A percentile compares a stretch with the other conserved stretches of the same genome.
These are phyloP conservation scores for Sander lucioperca DNA, from an alignment of 2,113 vertebrate species.

Conservation along the genomic window DNA sequence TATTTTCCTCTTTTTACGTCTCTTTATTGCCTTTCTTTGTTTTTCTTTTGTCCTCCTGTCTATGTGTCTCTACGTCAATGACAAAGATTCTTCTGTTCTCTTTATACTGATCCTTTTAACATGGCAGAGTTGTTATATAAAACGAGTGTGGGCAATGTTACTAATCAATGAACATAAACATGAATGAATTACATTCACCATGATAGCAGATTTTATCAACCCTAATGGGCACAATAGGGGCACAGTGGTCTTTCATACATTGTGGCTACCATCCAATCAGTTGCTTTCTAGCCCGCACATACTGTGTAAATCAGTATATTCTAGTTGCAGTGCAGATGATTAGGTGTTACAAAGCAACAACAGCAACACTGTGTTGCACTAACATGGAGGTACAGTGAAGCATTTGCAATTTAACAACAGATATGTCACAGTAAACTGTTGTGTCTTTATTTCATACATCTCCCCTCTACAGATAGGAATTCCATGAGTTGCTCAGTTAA, in stretches of 20 bases:
- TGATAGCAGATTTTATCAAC: neutral
- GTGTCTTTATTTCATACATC: no score
- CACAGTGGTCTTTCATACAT: neutral
- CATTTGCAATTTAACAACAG: neutral
- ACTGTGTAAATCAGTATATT: neutral
- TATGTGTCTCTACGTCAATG: neutral
- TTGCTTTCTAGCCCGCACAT: neutral
- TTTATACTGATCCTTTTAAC: neutral
- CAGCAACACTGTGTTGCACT: neutral
- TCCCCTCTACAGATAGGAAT: no score
- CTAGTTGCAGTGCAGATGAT: neutral
- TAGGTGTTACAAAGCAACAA: neutral
- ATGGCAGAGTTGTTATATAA: neutral
- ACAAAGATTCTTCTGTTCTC: neutral
- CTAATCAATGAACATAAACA: neutral
- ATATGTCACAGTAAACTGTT: neutral
- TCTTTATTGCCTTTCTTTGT: conserved; percentile 20
- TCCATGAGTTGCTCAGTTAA: no score
- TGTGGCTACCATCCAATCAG: neutral
- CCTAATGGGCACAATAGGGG: neutral
- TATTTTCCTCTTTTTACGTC: conserved; percentile 13
- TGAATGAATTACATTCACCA: neutral
- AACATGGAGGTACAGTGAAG: neutral
- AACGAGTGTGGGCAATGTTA: neutral
- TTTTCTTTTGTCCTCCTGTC: neutral